Conservation (phyloP, 2,797 vertebrate species). For the Florisuga fusca region DNA sequence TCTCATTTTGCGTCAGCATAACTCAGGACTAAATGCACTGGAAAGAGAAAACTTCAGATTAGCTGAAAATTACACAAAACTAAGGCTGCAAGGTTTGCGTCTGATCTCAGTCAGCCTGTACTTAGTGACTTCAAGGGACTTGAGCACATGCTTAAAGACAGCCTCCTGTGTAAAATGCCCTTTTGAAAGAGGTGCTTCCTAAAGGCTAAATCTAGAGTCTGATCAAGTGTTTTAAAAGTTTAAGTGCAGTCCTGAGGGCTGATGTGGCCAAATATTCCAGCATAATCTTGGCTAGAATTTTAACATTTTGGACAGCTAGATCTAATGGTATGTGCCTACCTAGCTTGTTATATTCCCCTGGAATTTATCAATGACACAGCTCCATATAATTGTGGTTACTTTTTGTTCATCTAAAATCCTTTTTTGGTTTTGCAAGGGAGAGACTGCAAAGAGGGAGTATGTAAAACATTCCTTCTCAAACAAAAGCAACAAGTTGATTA, state of each 20-base stretch:
- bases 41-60: conserved; percentile 41
- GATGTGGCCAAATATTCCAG: conserved; percentile 3
- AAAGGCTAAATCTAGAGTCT: neutral
- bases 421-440: conserved; percentile 52
- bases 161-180: neutral
- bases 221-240: conserved; percentile 14
- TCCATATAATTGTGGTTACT: conserved; percentile 65
- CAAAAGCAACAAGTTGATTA: conserved; percentile 20
- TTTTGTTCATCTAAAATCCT: conserved; percentile 29
- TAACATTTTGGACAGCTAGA: conserved; percentile 23
- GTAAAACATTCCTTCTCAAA: conserved; percentile 49
- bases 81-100: neutral
- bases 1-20: conserved; percentile 3
- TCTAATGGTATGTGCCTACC: conserved; percentile 64
- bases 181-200: neutral
- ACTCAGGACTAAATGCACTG: neutral
- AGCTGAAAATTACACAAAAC: conserved; percentile 43
- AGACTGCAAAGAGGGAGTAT: conserved; percentile 18
- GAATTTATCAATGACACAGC: conserved; percentile 69
- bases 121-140: conserved; percentile 14
- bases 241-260: conserved; percentile 2
- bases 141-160: conserved; percentile 20
- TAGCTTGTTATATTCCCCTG: conserved; percentile 51
- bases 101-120: neutral
- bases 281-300: conserved; percentile 40